Percentiles rank a stretch among this genome's conserved stretches.
phyloP scores from a whole-genome alignment of 2,888 invertebrate species.

The Lasioglossum villosulum region DNA sequence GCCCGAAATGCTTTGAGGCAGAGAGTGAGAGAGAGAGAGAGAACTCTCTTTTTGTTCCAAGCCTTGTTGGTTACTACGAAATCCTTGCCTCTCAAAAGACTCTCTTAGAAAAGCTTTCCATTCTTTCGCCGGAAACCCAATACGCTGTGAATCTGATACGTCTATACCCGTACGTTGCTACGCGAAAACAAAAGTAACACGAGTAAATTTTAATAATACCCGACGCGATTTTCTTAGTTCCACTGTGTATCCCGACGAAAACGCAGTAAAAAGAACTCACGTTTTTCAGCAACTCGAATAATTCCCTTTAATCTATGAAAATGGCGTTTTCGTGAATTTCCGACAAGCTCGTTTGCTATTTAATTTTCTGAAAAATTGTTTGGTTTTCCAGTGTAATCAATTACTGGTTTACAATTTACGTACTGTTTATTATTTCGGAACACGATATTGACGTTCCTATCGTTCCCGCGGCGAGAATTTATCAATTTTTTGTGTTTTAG shows the following conservation, averaged over 20 bases:
- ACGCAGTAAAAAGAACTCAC: background rate
- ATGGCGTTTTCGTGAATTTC: background rate
- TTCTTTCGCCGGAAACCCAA: background rate
- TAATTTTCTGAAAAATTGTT: background rate
- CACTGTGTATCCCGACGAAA: background rate
- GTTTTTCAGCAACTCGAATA: background rate
- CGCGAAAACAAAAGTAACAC: background rate
- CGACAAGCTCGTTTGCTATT: background rate
- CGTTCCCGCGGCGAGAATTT: background rate
- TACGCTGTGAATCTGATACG: slow-evolving; percentile 2
- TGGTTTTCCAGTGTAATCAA: background rate
- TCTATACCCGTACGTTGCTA: background rate
- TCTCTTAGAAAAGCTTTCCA: background rate
- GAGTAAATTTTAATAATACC: background rate
- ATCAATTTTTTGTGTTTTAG: background rate
- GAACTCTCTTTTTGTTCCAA: slow-evolving; percentile 1
- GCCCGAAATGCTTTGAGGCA: background rate
- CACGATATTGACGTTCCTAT: background rate
- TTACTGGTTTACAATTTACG: background rate
- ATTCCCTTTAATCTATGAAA: background rate
- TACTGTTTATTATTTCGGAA: background rate
- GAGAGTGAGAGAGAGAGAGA: background rate
- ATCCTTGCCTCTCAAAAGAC: slow-evolving; percentile 1
- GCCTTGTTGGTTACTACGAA: slow-evolving; percentile 1
- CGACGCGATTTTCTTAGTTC: background rate